Conservation (phyloP, 2,113 vertebrate species). For the Boulengeromyrus knoepffleri region DNA sequence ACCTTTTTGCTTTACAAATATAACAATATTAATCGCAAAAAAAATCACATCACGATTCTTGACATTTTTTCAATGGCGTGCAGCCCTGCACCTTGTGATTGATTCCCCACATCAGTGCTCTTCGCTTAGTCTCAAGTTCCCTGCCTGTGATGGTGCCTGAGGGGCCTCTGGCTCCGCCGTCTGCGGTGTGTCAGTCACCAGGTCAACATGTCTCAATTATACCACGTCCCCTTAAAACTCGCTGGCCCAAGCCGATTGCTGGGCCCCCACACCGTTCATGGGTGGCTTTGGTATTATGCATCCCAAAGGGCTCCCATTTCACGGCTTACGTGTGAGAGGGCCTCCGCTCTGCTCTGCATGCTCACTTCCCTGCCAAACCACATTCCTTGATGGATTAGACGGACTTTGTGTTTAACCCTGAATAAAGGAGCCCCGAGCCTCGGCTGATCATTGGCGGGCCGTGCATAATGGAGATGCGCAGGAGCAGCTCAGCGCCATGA, state of each 20-base stretch:
- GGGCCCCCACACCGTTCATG: not conserved
- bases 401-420: not conserved
- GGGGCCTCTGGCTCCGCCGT: not conserved
- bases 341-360: not conserved
- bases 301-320: constrained; percentile 1
- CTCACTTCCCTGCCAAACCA: constrained; percentile 5
- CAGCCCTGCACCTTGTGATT: not conserved
- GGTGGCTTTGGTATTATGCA: not conserved
- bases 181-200: not conserved
- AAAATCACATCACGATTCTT: not conserved
- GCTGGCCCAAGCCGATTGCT: not conserved
- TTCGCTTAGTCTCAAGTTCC: not conserved
- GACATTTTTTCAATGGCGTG: not conserved
- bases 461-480: not conserved
- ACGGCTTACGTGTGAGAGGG: not conserved
- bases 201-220: not conserved
- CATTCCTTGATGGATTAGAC: constrained; percentile 9
- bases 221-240: not conserved
- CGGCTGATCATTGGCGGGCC: not conserved
- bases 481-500: not conserved
- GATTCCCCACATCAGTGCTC: not conserved
- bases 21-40: not conserved
- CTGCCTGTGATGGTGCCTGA: not conserved
- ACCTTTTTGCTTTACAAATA: not conserved
- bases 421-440: not conserved